Percentiles rank a stretch among this genome's conserved stretches.
Conservation (phyloP, 2,888 invertebrate genomes). For the Pristionchus japonicus region DNA sequence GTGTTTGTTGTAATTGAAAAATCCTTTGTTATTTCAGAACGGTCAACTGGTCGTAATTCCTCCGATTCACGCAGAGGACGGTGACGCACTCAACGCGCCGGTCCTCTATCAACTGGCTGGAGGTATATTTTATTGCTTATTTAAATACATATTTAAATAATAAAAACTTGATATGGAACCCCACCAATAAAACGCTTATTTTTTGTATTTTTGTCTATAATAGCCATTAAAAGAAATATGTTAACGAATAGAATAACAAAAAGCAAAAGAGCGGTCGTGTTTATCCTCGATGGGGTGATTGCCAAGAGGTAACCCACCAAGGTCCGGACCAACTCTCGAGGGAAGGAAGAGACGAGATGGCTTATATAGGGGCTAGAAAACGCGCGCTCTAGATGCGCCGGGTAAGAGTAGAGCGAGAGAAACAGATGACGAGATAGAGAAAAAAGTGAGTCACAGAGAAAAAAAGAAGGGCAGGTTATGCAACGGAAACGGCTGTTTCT, state of each 20-base stretch:
- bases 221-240: too few relatives aligned
- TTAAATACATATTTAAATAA: not conserved
- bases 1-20: too few relatives aligned
- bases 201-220: too few relatives aligned
- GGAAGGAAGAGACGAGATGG: not conserved
- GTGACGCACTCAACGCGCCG: conserved; percentile 67
- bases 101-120: conserved; percentile 66
- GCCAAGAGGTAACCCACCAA: conserved; percentile 5
- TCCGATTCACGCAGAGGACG: conserved; percentile 66
- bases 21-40: conserved; percentile 59
- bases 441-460: not conserved
- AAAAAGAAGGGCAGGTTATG: too few relatives aligned
- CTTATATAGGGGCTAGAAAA: not conserved
- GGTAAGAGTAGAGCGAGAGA: not conserved
- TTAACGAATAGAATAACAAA: not conserved
- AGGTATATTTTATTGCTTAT: conserved; percentile 53
- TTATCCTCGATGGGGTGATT: not conserved
- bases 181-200: too few relatives aligned
- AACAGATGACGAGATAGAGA: too few relatives aligned
- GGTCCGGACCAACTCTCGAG: conserved; percentile 4
- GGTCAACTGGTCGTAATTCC: conserved; percentile 63
- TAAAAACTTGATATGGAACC: too few relatives aligned
- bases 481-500: too few relatives aligned
- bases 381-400: not conserved
- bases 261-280: conserved; percentile 2